phyloP scores from a whole-genome alignment of 2,113 vertebrate genomes.

The Cyanoderma ruficeps region DNA sequence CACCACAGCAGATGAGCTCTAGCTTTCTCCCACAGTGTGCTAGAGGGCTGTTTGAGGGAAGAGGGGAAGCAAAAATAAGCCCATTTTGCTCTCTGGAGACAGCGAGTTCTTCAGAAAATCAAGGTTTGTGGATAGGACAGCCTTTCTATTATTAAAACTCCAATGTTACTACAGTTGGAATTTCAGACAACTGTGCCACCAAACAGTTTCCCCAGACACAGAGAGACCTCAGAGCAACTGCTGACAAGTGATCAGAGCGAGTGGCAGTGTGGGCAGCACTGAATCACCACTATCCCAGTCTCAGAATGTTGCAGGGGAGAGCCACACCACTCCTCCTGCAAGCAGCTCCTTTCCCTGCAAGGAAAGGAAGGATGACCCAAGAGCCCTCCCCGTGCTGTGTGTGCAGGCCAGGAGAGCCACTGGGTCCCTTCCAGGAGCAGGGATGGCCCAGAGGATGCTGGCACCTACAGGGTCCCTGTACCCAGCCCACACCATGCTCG shows the following conservation, averaged over 20 bases:
- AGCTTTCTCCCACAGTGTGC: not conserved
- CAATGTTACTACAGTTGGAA: not conserved
- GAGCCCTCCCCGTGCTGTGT: not conserved
- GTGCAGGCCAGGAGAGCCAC: accelerated
- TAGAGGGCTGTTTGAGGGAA: not conserved
- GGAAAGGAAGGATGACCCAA: accelerated
- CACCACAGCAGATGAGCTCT: not conserved
- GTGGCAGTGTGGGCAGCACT: not conserved
- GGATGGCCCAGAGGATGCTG: not conserved
- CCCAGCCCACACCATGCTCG: accelerated
- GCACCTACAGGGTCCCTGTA: not conserved
- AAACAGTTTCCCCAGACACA: not conserved
- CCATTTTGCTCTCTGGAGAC: not conserved
- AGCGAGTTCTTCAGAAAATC: not conserved
- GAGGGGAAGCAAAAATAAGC: not conserved
- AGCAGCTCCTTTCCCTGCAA: not conserved
- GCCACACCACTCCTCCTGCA: not conserved
- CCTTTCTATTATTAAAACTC: not conserved
- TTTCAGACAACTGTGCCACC: not conserved
- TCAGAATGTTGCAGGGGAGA: not conserved
- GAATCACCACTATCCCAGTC: not conserved
- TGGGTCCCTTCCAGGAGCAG: not conserved
- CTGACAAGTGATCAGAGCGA: not conserved
- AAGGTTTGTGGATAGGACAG: not conserved
- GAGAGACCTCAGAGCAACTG: not conserved